Evolutionary conservation across 64 coral and sea anemone genomes (phyloP).

Genomic region (Pachyseris speciosa): DNA sequence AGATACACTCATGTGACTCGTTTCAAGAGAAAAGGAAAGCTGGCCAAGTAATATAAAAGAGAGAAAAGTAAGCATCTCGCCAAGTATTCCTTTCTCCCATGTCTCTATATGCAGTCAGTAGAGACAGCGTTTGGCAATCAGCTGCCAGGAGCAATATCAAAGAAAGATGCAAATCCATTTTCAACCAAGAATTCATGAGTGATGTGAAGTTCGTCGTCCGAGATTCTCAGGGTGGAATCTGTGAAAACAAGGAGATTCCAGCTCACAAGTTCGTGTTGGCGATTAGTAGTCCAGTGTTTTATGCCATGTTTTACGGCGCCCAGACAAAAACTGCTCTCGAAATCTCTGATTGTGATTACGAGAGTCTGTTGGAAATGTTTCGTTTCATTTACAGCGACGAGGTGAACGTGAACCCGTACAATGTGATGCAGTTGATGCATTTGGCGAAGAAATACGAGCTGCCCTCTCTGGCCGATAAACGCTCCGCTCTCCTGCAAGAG

Average conservation of each 20-base stretch:
- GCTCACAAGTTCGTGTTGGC: no score
- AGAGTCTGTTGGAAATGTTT: no score
- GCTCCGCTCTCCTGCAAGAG: slow-evolving; percentile 25
- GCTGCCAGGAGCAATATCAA: background rate
- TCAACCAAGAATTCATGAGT: no score
- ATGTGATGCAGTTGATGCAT: slow-evolving; percentile 51
- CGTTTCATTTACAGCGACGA: no score
- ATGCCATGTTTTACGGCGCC: slow-evolving; percentile 63
- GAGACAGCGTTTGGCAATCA: background rate
- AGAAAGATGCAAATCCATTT: no score
- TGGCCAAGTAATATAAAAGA: no score
- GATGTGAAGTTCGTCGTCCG: slow-evolving; percentile 48
- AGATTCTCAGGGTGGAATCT: background rate
- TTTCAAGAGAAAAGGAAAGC: no score
- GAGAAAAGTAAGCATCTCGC: background rate
- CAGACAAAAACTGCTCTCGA: slow-evolving; percentile 12
- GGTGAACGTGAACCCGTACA: slow-evolving; percentile 34
- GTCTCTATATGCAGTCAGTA: background rate
- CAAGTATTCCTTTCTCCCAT: background rate
- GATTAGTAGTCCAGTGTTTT: no score
- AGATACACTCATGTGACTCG: no score
- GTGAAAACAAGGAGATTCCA: slow-evolving; percentile 2
- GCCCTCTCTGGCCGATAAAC: slow-evolving; percentile 33
- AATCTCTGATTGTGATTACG: slow-evolving; percentile 22
- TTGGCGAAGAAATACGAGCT: slow-evolving; percentile 68